Evolutionary conservation across 2,797 vertebrate species (phyloP).

Genomic region (Lophura swinhoii): DNA sequence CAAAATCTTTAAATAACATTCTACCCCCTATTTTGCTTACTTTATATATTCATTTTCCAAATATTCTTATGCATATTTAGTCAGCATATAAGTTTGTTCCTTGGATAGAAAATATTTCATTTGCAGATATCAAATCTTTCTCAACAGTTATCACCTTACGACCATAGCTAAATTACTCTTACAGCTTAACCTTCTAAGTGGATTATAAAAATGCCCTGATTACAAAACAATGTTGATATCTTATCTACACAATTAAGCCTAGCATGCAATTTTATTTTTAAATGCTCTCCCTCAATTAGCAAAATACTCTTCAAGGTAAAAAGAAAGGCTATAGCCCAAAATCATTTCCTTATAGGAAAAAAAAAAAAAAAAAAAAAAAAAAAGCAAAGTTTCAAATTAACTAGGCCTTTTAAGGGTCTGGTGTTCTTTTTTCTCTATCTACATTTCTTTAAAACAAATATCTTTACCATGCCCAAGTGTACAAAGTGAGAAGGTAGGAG

Average conservation of each 20-base stretch:
- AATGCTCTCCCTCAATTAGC: background rate
- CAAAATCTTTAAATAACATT: background rate
- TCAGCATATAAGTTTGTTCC: background rate
- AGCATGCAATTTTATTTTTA: background rate
- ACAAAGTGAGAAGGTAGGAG: background rate
- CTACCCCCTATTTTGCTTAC: background rate
- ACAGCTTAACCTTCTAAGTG: background rate
- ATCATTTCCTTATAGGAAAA: background rate
- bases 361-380: background rate
- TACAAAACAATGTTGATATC: background rate
- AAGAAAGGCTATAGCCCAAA: background rate
- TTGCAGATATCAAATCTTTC: background rate
- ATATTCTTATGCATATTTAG: background rate
- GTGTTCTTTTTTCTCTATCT: background rate
- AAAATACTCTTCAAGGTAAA: background rate
- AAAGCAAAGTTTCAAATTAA: background rate
- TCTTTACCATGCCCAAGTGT: background rate
- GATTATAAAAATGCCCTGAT: background rate
- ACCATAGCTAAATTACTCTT: background rate
- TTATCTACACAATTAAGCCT: background rate
- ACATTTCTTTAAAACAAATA: background rate
- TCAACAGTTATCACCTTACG: background rate
- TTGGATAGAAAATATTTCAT: background rate
- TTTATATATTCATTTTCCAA: background rate
- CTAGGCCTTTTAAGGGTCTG: background rate